Conservation (phyloP, 2,113 vertebrate genomes). For the Hepsetus odoe region DNA sequence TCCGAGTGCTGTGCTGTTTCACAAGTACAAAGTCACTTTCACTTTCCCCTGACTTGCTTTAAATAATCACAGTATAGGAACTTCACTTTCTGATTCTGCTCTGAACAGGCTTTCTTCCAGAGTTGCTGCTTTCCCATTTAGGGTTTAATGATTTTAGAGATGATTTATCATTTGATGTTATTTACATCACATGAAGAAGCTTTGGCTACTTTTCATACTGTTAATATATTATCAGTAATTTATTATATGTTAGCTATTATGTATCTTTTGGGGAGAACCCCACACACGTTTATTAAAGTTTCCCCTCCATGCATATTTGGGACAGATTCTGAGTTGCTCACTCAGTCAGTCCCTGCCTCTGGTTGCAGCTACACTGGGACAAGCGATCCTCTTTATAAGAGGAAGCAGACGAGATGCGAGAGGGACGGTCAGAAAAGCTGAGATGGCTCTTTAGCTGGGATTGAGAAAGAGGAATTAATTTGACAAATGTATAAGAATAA, state of each 20-base stretch:
- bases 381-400: slow-evolving; percentile 6
- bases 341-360: background rate
- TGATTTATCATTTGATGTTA: no score
- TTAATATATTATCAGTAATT: no score
- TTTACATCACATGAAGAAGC: background rate
- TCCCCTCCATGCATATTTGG: background rate
- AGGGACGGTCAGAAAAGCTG: background rate
- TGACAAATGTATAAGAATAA: slow-evolving; percentile 9
- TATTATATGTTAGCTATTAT: no score
- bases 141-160: no score
- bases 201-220: background rate
- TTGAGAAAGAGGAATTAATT: background rate
- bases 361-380: slow-evolving; percentile 19
- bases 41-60: background rate
- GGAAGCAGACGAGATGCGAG: background rate
- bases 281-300: background rate
- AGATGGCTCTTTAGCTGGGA: background rate
- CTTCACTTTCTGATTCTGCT: background rate
- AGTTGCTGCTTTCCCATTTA: background rate
- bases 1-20: background rate
- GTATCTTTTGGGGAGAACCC: background rate
- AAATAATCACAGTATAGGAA: background rate
- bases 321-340: background rate
- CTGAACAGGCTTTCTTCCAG: background rate
- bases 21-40: background rate